These are phyloP conservation scores for Mizuhopecten yessoensis DNA, from an alignment of 1,140 invertebrate genomes.

Conservation along the genomic window DNA sequence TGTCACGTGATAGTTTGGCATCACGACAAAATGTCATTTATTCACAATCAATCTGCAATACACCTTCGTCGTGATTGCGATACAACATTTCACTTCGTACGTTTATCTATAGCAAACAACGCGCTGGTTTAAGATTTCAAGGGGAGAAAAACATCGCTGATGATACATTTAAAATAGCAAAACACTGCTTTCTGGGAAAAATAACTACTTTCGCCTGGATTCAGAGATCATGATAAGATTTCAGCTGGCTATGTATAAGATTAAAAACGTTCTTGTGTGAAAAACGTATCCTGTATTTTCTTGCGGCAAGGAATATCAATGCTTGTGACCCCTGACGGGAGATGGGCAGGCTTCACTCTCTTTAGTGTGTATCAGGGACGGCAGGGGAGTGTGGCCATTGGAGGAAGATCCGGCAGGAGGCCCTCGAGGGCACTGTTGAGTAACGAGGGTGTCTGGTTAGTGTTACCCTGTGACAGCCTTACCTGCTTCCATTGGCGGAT, in stretches of 20 bases:
- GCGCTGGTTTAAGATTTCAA: background rate
- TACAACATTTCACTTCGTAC: too few relatives aligned
- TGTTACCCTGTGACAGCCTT: constrained; percentile 2
- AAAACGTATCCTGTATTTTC: constrained; percentile 38
- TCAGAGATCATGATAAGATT: constrained; percentile 13
- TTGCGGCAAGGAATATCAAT: constrained; percentile 9
- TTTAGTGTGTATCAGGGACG: constrained; percentile 31
- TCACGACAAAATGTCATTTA: constrained; percentile 10
- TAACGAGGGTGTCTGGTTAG: constrained; percentile 18
- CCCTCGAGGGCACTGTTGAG: constrained; percentile 27
- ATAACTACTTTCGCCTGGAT: background rate
- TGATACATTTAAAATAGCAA: background rate
- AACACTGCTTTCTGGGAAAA: background rate
- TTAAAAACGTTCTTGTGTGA: constrained; percentile 23
- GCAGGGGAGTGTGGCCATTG: constrained; percentile 14
- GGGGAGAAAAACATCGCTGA: background rate
- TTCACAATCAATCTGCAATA: background rate
- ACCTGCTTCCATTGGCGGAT: background rate
- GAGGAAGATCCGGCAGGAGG: background rate
- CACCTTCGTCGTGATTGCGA: background rate
- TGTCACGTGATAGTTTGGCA: background rate
- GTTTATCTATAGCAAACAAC: background rate
- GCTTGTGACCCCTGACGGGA: background rate
- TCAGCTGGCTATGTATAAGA: constrained; percentile 7
- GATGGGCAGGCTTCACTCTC: constrained; percentile 15